Evolutionary conservation across 2,797 vertebrate genomes (phyloP).

Genomic region (Rallus crepitans): DNA sequence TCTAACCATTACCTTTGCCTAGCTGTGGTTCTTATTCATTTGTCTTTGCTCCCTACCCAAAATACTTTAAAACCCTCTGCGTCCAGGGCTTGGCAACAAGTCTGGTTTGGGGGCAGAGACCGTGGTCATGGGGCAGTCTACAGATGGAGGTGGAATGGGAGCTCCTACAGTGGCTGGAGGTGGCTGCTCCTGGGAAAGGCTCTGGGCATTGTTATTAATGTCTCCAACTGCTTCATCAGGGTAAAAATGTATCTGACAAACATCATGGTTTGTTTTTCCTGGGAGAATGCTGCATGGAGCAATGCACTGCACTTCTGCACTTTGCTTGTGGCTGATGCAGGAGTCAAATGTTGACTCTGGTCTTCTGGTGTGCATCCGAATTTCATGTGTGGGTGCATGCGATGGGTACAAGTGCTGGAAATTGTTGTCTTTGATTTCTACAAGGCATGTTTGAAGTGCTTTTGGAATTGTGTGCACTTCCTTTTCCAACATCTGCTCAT

Average conservation of each 20-base stretch:
- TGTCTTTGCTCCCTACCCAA: neutral
- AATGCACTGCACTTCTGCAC: neutral
- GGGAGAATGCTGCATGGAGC: neutral
- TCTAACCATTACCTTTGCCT: neutral
- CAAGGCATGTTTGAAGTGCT: neutral
- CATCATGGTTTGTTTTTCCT: neutral
- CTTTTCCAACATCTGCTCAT: neutral
- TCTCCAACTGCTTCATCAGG: neutral
- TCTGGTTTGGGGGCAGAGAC: neutral
- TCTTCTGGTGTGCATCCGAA: accelerated
- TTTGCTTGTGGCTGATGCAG: neutral
- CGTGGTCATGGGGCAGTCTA: neutral
- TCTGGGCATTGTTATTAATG: neutral
- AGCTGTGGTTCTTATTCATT: neutral
- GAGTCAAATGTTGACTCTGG: neutral
- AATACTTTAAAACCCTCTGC: neutral
- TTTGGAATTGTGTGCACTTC: neutral
- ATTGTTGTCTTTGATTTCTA: neutral
- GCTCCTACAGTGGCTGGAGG: neutral
- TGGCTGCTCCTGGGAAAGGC: neutral
- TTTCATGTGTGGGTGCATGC: neutral
- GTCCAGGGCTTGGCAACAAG: neutral
- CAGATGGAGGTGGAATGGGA: neutral
- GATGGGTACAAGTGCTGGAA: neutral
- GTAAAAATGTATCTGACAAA: neutral